Evolutionary conservation across 2,888 invertebrate species (phyloP).

Genomic region (Iphiclides podalirius): DNA sequence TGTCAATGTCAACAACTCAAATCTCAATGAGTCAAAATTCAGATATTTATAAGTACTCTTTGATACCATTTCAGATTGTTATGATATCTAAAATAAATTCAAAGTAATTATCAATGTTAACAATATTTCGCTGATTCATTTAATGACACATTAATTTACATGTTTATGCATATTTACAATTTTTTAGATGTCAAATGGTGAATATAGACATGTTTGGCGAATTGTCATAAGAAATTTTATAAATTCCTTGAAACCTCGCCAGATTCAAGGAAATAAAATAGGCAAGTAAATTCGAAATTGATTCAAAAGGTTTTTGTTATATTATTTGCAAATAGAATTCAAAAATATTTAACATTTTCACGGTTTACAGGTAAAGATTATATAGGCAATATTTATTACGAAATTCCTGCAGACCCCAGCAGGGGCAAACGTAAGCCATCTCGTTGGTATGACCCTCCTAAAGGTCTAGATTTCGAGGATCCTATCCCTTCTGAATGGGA

Average conservation of each 20-base stretch:
- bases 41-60: too few species aligned
- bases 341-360: too few species aligned
- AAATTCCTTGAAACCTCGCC: conserved; percentile 78
- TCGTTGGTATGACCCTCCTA: conserved; percentile 87
- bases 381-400: conserved; percentile 90
- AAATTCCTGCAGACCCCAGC: conserved; percentile 85
- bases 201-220: conserved; percentile 54
- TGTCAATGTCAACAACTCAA: too few species aligned
- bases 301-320: conserved; percentile 10
- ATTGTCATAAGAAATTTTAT: conserved; percentile 82
- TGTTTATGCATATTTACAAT: too few species aligned
- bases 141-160: too few species aligned
- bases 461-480: conserved; percentile 83
- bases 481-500: conserved; percentile 94
- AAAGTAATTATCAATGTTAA: too few species aligned
- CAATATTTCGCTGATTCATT: too few species aligned
- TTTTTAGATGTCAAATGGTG: conserved; percentile 60
- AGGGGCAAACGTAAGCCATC: conserved; percentile 82
- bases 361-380: conserved; percentile 86
- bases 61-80: too few species aligned
- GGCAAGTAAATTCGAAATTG: conserved; percentile 49
- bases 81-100: too few species aligned
- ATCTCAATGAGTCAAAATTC: too few species aligned
- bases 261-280: conserved; percentile 55
- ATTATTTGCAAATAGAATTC: background rate